Evolutionary conservation across 2,113 vertebrate genomes (phyloP), one percentile per base, ranked within the genome.

Genomic region (Python bivittatus): DNA sequence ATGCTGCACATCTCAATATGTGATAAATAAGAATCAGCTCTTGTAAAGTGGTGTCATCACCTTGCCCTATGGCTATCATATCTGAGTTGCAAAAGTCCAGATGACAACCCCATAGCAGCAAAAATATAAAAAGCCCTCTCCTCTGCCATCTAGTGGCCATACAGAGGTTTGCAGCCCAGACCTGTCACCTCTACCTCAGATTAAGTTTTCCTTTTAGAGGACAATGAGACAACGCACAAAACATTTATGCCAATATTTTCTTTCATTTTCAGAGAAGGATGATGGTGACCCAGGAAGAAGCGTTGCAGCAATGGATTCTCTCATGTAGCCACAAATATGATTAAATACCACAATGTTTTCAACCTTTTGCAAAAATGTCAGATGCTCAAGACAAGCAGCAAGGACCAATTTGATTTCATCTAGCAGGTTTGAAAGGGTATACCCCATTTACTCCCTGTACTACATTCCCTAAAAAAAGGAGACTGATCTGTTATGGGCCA

Each of bases 151-250:
- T 79, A 79, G 33, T 38, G 7, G 42, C 33, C 17, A 42, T 79
- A 42, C 33, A 79, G 7, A 79, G 22, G 22, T 79, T 79, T 79
- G 72, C 72, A 79, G 8, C 33, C 64, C n/a, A 38, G n/a, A 72
- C 38, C n/a, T 72, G 68, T 72, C 68, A 79, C 33, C 33, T 54
- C 53, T 27, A 44, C 6, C 17, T 12, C 56, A 33, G n/a, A 33
- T n/a, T 10, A 27, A 52, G 13, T 4, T 64, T 29, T 29, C 25
- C 27, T 25, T 61, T 12, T 42, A 25, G 54, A 4, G 1, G 68
- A 86, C 68, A 96, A 96, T 94, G 92, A 27, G 94, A 48, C 4
- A 0, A 91, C 88, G 90, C 2, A 42, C 17, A 57, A 20, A 84
- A 44, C 29, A 1, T 12, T 48, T 61, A 88, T 61, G 57, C 20